These are phyloP conservation scores for Epizoanthus scotinus DNA, from an alignment of 92 coral and sea anemone species.

Conservation along the genomic window DNA sequence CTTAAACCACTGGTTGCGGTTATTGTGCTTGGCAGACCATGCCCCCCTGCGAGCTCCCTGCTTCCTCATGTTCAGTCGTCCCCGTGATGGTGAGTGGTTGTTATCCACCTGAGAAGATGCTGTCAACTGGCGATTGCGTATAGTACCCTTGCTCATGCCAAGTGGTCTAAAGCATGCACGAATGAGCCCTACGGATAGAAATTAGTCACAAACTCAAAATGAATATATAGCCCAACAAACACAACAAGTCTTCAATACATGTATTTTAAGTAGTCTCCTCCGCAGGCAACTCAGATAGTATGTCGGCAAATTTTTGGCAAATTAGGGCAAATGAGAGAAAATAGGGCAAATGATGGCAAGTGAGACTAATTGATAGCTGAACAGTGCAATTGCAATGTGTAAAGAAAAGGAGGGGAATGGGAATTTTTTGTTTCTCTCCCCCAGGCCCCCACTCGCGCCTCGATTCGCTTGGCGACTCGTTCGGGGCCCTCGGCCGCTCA, in stretches of 20 bases:
- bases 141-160: conserved; percentile 55
- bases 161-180: conserved; percentile 58
- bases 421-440: too few species aligned
- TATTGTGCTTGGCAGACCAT: conserved; percentile 58
- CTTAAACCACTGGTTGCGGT: conserved; percentile 57
- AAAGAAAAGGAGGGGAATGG: too few species aligned
- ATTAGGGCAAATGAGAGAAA: too few species aligned
- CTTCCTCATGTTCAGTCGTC: conserved; percentile 53
- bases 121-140: conserved; percentile 49
- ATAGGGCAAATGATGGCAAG: too few species aligned
- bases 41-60: conserved; percentile 53
- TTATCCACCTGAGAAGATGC: conserved; percentile 64
- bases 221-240: background rate
- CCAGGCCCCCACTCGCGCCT: too few species aligned
- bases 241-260: background rate
- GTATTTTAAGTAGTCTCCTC: too few species aligned
- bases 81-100: conserved; percentile 55
- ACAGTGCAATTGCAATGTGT: too few species aligned
- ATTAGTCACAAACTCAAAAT: background rate
- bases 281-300: too few species aligned
- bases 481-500: too few species aligned
- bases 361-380: too few species aligned
- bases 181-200: conserved; percentile 37
- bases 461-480: too few species aligned
- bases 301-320: too few species aligned